Percentiles rank a stretch among this genome's conserved stretches.
Evolutionary conservation across 2,888 invertebrate genomes (phyloP).

Genomic region (Zaprionus bogoriensis): DNA sequence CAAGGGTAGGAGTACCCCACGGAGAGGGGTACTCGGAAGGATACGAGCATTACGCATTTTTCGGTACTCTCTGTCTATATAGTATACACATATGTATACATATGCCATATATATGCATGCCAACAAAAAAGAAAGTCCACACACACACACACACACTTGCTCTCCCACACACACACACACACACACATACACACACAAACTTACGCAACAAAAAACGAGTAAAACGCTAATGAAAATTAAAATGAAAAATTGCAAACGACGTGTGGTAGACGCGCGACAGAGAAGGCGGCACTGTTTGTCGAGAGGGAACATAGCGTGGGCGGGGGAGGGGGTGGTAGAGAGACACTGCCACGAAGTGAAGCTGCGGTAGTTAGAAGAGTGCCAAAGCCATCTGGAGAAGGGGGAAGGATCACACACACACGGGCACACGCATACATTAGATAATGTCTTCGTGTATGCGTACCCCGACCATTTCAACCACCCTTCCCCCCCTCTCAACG

Average conservation of each 20-base stretch:
- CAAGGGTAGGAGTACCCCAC: too few relatives aligned
- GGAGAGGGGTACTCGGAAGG: neutral
- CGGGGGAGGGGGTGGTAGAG: neutral
- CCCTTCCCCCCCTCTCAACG: neutral
- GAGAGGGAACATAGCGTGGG: neutral
- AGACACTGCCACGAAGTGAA: neutral
- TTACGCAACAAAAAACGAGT: slow-evolving; percentile 52
- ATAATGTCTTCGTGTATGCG: slow-evolving; percentile 51
- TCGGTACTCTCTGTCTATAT: slow-evolving; percentile 17
- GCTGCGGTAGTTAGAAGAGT: slow-evolving; percentile 5
- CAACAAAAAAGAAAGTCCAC: slow-evolving; percentile 16
- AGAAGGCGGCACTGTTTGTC: too few relatives aligned
- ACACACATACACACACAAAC: slow-evolving; percentile 30
- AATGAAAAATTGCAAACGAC: slow-evolving; percentile 82
- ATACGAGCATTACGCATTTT: slow-evolving; percentile 43
- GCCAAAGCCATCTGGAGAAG: neutral
- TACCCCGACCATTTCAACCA: too few relatives aligned
- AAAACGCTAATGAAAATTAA: slow-evolving; percentile 82
- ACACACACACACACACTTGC: too few relatives aligned
- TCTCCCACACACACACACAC: slow-evolving; percentile 30
- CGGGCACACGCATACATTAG: slow-evolving; percentile 65
- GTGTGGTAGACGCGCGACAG: slow-evolving; percentile 59
- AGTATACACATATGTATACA: slow-evolving; percentile 1
- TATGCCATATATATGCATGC: neutral
- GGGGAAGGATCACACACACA: slow-evolving; percentile 14